Evolutionary conservation across 1,140 invertebrate genomes (phyloP).

Genomic region (Hypsibius dujardini): DNA sequence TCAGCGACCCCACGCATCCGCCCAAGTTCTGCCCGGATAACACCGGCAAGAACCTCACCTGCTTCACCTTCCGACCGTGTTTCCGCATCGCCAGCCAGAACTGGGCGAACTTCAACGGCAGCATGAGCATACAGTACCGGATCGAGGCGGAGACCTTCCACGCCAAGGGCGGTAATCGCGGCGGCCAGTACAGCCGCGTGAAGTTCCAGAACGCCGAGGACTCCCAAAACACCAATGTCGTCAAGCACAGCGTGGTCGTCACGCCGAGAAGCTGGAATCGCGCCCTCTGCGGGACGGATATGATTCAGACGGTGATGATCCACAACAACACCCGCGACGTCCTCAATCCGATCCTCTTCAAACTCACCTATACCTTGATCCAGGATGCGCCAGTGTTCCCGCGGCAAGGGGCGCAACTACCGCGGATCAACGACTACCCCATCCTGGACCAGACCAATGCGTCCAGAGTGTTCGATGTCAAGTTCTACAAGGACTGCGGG

Average conservation of each 20-base stretch:
- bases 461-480: slow-evolving; percentile 50
- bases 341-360: slow-evolving; percentile 41
- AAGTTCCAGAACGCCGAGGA: slow-evolving; percentile 40
- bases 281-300: neutral
- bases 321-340: slow-evolving; percentile 31
- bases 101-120: slow-evolving; percentile 19
- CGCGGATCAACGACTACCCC: slow-evolving; percentile 57
- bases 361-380: slow-evolving; percentile 59
- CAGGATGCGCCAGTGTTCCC: slow-evolving; percentile 42
- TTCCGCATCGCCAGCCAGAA: slow-evolving; percentile 44
- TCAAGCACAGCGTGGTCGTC: slow-evolving; percentile 25
- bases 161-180: slow-evolving; percentile 43
- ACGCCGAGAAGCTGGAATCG: neutral
- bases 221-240: slow-evolving; percentile 29
- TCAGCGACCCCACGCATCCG: neutral
- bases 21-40: neutral
- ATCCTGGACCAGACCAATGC: slow-evolving; percentile 73
- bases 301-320: slow-evolving; percentile 19
- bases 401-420: slow-evolving; percentile 39
- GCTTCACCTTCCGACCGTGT: slow-evolving; percentile 69
- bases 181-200: slow-evolving; percentile 47
- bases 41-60: slow-evolving; percentile 2
- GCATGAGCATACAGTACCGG: slow-evolving; percentile 42
- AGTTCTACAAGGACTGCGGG: slow-evolving; percentile 82
- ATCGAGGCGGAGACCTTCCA: slow-evolving; percentile 67